phyloP scores from a whole-genome alignment of 2,888 invertebrate genomes.

The Lagria hirta region DNA sequence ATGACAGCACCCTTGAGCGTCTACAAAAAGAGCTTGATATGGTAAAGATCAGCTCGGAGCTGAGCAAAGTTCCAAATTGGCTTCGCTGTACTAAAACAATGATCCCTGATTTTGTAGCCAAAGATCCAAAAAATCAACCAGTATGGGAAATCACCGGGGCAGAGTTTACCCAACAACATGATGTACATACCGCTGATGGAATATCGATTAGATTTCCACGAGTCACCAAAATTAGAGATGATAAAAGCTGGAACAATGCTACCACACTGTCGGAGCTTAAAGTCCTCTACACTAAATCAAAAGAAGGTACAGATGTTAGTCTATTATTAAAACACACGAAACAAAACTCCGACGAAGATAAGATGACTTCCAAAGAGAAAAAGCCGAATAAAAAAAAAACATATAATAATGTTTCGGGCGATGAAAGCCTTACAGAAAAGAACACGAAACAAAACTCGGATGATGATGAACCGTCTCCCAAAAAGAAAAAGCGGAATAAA shows the following conservation, averaged over 20 bases:
- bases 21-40: slow-evolving; percentile 73
- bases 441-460: no score
- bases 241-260: slow-evolving; percentile 83
- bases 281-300: slow-evolving; percentile 67
- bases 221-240: slow-evolving; percentile 77
- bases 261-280: slow-evolving; percentile 76
- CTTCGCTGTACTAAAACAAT: slow-evolving; percentile 78
- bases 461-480: slow-evolving; percentile 3
- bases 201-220: slow-evolving; percentile 94
- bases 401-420: no score
- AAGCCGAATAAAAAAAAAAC: no score
- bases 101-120: slow-evolving; percentile 87
- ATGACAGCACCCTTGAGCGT: slow-evolving; percentile 79
- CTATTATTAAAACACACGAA: slow-evolving; percentile 57
- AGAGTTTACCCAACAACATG: slow-evolving; percentile 72
- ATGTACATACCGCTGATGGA: slow-evolving; percentile 87
- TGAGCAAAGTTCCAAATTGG: slow-evolving; percentile 73
- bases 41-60: slow-evolving; percentile 79
- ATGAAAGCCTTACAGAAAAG: no score
- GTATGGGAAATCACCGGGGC: slow-evolving; percentile 95
- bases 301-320: slow-evolving; percentile 64
- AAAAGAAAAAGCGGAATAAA: slow-evolving; percentile 20
- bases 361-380: slow-evolving; percentile 10
- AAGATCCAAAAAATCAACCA: slow-evolving; percentile 80
- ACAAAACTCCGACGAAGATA: slow-evolving; percentile 23